Conservation (phyloP, 2,797 vertebrate species). For the Epinephelus coioides region DNA sequence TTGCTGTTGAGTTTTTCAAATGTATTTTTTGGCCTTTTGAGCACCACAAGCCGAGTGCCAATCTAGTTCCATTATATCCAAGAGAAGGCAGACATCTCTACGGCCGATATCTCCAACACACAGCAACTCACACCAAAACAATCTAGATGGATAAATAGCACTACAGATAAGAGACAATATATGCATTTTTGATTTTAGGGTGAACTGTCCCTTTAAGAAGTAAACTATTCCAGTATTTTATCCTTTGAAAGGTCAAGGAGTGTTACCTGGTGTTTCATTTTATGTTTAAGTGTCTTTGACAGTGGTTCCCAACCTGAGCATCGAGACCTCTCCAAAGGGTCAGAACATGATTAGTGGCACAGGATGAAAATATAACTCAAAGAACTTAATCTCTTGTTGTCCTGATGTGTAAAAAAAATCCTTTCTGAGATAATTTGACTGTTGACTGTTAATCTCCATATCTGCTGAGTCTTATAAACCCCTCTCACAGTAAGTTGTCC, state of each 20-base stretch:
- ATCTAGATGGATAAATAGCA: no score
- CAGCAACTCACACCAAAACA: no score
- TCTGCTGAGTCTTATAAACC: slow-evolving; percentile 27
- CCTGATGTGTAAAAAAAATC: neutral
- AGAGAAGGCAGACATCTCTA: no score
- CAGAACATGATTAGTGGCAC: neutral
- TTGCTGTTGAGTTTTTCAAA: no score
- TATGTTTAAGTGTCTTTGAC: neutral
- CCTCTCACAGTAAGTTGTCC: slow-evolving; percentile 8
- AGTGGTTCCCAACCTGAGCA: neutral
- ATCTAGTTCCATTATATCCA: no score
- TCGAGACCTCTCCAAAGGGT: neutral
- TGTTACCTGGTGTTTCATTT: neutral
- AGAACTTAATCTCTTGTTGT: neutral
- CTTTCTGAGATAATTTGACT: slow-evolving; percentile 2
- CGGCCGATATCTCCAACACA: no score
- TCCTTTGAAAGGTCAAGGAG: neutral
- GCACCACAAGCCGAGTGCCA: no score
- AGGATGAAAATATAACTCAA: neutral
- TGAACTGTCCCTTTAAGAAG: neutral
- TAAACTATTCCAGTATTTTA: neutral
- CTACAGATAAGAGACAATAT: no score
- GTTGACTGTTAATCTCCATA: slow-evolving; percentile 9
- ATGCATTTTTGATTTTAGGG: no score
- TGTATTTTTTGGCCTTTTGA: no score